Conservation (phyloP, 2,797 vertebrate genomes). For the Chelon auratus region DNA sequence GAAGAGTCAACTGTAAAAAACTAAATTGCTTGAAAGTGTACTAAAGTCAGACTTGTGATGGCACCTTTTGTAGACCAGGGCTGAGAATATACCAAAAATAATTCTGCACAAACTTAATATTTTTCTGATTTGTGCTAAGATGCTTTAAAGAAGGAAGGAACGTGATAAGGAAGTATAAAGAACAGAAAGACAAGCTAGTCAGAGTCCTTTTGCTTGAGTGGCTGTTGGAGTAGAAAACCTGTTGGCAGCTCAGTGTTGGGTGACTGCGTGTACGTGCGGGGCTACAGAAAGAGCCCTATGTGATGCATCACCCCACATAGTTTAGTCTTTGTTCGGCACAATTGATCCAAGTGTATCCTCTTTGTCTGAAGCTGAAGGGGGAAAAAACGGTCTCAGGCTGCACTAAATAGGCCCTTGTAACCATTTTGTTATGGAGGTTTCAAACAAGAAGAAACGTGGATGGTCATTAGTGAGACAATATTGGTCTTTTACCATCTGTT, state of each 20-base stretch:
- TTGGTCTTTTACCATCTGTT: conserved; percentile 69
- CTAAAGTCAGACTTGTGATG: conserved; percentile 18
- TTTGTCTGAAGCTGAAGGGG: conserved; percentile 76
- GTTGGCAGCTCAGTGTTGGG: conserved; percentile 79
- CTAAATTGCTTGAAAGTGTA: conserved; percentile 10
- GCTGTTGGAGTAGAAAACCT: conserved; percentile 76
- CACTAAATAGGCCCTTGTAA: conserved; percentile 78
- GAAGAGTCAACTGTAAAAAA: conserved; percentile 23
- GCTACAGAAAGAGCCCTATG: conserved; percentile 80
- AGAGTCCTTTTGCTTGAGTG: conserved; percentile 77
- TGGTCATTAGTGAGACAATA: conserved; percentile 66
- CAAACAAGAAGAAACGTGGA: conserved; percentile 64
- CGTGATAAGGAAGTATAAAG: not conserved
- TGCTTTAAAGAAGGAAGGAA: conserved; percentile 61
- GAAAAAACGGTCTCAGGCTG: conserved; percentile 66
- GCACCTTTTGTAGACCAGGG: conserved; percentile 35
- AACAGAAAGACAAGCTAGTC: conserved; percentile 3
- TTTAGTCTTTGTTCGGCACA: conserved; percentile 82
- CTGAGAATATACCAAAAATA: conserved; percentile 70
- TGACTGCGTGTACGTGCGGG: conserved; percentile 76
- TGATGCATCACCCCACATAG: conserved; percentile 81
- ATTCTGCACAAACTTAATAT: conserved; percentile 32
- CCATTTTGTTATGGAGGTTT: conserved; percentile 67
- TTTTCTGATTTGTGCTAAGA: conserved; percentile 39
- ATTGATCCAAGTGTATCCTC: conserved; percentile 82